Percentiles rank a stretch among this genome's conserved stretches.
Evolutionary conservation across 2,888 invertebrate species (phyloP).

Genomic region (Allophyes oxyacanthae): DNA sequence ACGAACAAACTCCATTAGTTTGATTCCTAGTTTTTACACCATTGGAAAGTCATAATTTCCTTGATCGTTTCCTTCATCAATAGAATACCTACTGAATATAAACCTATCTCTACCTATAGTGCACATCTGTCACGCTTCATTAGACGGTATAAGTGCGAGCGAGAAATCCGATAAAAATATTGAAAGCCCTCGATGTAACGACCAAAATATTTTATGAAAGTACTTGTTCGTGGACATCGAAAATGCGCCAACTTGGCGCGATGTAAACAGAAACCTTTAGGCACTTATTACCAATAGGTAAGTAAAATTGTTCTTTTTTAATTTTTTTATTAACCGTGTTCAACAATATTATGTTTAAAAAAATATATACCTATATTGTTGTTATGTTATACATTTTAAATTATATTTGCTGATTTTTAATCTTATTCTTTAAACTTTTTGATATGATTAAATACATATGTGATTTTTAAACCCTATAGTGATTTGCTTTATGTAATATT

Average conservation of each 20-base stretch:
- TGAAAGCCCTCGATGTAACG: too few relatives aligned
- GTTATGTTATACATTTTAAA: constrained; percentile 43
- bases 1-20: background rate
- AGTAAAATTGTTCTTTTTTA: constrained; percentile 41
- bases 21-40: too few relatives aligned
- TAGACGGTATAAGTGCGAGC: too few relatives aligned
- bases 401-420: constrained; percentile 46
- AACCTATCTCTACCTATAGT: too few relatives aligned
- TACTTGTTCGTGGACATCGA: background rate
- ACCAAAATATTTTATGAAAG: too few relatives aligned
- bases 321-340: constrained; percentile 36
- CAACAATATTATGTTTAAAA: constrained; percentile 38
- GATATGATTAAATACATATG: constrained; percentile 36
- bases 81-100: too few relatives aligned
- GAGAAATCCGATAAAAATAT: too few relatives aligned
- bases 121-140: too few relatives aligned
- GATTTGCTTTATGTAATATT: constrained; percentile 48
- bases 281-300: constrained; percentile 52
- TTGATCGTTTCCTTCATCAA: too few relatives aligned
- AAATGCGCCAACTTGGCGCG: constrained; percentile 30
- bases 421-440: constrained; percentile 33
- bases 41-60: too few relatives aligned
- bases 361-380: constrained; percentile 35
- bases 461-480: constrained; percentile 47
- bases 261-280: constrained; percentile 5